A percentile compares a stretch with the other conserved stretches of the same genome.
Evolutionary conservation across 2,113 vertebrate genomes (phyloP).

Genomic region (Sorex araneus): DNA sequence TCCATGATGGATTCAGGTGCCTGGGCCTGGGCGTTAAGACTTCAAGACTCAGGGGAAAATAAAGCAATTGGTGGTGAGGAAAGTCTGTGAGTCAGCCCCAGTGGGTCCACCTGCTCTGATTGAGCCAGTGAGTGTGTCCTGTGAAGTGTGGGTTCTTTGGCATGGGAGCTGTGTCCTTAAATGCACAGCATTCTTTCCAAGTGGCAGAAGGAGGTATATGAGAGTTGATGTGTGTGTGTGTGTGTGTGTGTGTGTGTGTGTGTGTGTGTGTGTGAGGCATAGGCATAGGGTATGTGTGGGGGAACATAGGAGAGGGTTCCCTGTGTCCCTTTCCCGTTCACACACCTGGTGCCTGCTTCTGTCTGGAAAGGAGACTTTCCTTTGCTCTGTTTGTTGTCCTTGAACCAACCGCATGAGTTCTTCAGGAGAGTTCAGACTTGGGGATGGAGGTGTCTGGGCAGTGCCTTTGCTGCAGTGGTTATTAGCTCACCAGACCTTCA

Average conservation of each 20-base stretch:
- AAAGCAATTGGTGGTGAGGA: background rate
- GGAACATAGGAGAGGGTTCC: no score
- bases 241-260: no score
- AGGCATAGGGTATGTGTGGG: no score
- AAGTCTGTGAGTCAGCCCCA: background rate
- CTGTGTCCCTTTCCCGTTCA: background rate
- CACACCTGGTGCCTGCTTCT: background rate
- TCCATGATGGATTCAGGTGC: background rate
- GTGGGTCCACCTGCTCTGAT: background rate
- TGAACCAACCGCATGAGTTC: constrained; percentile 10
- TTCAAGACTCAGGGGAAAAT: background rate
- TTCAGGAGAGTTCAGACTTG: background rate
- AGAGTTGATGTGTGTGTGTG: no score
- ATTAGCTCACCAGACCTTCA: background rate
- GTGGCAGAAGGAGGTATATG: no score
- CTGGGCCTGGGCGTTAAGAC: background rate
- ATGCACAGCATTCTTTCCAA: background rate
- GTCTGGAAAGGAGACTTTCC: background rate
- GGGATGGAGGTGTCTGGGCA: background rate
- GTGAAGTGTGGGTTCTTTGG: constrained; percentile 34
- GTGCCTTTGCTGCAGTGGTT: background rate
- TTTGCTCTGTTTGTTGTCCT: background rate
- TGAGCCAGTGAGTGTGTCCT: background rate
- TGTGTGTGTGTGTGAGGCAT: no score
- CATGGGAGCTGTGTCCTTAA: constrained; percentile 21